Evolutionary conservation across 1,140 invertebrate genomes (phyloP), one percentile per base, ranked within the genome.

Genomic region (Brachionus paranguensis): DNA sequence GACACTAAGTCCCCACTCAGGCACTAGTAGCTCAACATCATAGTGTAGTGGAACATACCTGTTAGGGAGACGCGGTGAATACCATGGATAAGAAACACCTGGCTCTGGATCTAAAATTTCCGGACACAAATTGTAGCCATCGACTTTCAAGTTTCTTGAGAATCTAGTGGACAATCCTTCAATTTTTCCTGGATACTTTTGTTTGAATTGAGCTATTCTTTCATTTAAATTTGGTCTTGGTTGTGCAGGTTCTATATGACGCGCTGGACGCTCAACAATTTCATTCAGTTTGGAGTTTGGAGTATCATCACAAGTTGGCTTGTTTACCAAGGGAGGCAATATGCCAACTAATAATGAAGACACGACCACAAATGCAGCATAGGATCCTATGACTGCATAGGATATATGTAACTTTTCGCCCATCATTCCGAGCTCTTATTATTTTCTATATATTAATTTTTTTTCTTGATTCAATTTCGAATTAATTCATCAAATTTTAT

Each of bases 1-100:
- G 14, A 68, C 43, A n/a, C 5, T 2, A 4, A 81, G n/a, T 11
- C 20, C 24, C 78, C 78, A 81, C 10, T 81, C 17, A 20, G 53
- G 53, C 3, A 81, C 64, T 24, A 81, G 64, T 1, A 81, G 41
- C 20, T 81, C 78, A 64, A 81, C 41, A 47, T 60, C 64, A 14
- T 81, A 81, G 33, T 68, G 29, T 1, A 41, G 10, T 20, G 78
- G 78, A 12, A 37, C 78, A 27, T n/a, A 60, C 24, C 43, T 60
- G 6, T 81, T 43, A 24, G 78, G 78, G 7, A 81, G 41, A 33
- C 53, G 50, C 10, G 33, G 78, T 2, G 14, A 24, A 47, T 81
- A 81, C 78, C 78, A 81, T 60, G 78, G 78, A 81, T 81, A 81
- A 8, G 20, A 20, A 1, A 64, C 29, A 12, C 78, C 78, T 41